Percentiles rank a stretch among this genome's conserved stretches.
Conservation (phyloP, 2,113 vertebrate species). For the Sorex araneus region DNA sequence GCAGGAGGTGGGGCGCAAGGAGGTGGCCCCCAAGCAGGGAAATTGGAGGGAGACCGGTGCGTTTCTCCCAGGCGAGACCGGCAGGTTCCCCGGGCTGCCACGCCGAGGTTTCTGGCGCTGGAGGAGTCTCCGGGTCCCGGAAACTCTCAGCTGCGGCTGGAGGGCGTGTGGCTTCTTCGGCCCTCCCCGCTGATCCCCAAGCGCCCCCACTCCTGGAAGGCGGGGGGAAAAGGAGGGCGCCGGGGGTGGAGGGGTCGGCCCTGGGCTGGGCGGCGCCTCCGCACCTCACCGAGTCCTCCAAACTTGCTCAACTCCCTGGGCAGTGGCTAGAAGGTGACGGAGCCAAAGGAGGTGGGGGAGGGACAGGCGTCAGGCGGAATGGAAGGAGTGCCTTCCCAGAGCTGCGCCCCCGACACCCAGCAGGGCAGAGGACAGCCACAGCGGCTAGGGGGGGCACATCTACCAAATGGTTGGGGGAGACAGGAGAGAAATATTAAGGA, state of each 20-base stretch:
- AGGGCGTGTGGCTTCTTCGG: constrained; percentile 20
- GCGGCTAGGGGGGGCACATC: no score
- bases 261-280: constrained; percentile 30
- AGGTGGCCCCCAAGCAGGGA: constrained; percentile 46
- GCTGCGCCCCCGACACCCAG: background rate
- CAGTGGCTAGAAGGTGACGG: background rate
- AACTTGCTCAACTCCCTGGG: constrained; percentile 75
- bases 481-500: constrained; percentile 22
- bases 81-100: constrained; percentile 75
- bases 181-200: constrained; percentile 30
- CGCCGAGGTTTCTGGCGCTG: constrained; percentile 53
- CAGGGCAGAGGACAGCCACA: background rate
- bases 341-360: background rate
- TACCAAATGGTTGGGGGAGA: background rate
- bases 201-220: background rate
- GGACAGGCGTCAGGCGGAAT: background rate
- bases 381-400: background rate
- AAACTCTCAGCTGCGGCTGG: constrained; percentile 35
- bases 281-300: constrained; percentile 11
- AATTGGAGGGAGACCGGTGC: constrained; percentile 73
- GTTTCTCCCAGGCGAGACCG: constrained; percentile 72
- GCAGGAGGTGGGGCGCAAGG: background rate
- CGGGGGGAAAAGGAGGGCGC: background rate
- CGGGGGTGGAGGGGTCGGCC: constrained; percentile 5
- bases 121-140: constrained; percentile 43